A percentile compares a stretch with the other conserved stretches of the same genome.
phyloP scores from a whole-genome alignment of 2,888 invertebrate genomes.

The Coronaproctus castanopsis region DNA sequence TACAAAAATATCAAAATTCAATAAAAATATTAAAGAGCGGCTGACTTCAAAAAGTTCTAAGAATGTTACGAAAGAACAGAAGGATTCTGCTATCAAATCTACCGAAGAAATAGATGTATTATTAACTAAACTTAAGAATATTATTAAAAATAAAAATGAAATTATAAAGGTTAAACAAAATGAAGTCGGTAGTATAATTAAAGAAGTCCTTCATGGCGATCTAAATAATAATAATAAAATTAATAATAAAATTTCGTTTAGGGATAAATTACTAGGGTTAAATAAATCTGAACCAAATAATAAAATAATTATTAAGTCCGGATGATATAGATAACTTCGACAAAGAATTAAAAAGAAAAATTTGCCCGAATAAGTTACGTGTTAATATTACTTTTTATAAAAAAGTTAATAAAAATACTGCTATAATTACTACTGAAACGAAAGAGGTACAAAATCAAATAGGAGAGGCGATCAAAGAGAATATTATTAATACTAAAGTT shows the following conservation, averaged over 20 bases:
- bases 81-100: not conserved
- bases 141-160: not conserved
- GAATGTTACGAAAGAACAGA: not conserved
- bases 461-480: not conserved
- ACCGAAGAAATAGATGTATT: not conserved
- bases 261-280: not conserved
- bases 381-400: not conserved
- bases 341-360: not conserved
- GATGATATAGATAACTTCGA: not conserved
- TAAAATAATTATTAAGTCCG: not conserved
- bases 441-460: not conserved
- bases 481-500: not conserved
- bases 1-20: not conserved
- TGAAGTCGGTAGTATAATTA: not conserved
- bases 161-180: not conserved
- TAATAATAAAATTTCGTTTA: not conserved
- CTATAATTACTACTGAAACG: not conserved
- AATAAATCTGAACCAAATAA: not conserved
- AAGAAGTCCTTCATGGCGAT: not conserved
- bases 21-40: not conserved
- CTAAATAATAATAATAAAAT: not conserved
- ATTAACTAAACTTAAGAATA: not conserved
- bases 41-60: not conserved
- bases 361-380: not conserved
- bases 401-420: not conserved